phyloP scores from a whole-genome alignment of 2,113 vertebrate genomes.

The Gobio gobio region DNA sequence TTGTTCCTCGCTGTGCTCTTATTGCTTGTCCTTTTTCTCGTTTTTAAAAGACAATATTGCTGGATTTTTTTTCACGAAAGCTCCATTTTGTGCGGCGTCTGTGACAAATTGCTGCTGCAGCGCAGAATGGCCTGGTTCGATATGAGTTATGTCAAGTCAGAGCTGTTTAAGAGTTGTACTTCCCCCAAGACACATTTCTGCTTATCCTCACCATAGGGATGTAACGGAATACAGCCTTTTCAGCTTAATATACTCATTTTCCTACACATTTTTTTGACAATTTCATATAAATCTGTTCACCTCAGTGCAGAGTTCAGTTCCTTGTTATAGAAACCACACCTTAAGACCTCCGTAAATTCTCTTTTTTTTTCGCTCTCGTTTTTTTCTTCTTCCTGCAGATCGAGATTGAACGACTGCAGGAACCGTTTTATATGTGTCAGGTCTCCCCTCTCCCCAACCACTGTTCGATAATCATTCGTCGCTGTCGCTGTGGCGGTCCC shows the following conservation, averaged over 20 bases:
- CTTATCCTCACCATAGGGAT: slow-evolving; percentile 22
- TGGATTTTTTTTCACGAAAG: slow-evolving; percentile 15
- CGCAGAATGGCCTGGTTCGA: background rate
- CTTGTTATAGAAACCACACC: background rate
- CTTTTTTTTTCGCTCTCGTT: too few relatives aligned
- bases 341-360: slow-evolving; percentile 5
- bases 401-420: slow-evolving; percentile 26
- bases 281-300: background rate
- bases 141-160: slow-evolving; percentile 39
- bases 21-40: background rate
- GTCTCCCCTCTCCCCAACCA: slow-evolving; percentile 43
- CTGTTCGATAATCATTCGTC: slow-evolving; percentile 65
- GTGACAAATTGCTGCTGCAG: slow-evolving; percentile 31
- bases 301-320: background rate
- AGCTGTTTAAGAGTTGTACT: slow-evolving; percentile 35
- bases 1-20: background rate
- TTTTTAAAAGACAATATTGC: slow-evolving; percentile 19
- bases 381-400: background rate
- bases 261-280: slow-evolving; percentile 5
- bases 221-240: slow-evolving; percentile 4
- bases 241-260: slow-evolving; percentile 23
- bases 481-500: slow-evolving; percentile 55
- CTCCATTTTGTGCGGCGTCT: slow-evolving; percentile 12
- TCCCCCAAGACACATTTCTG: slow-evolving; percentile 24
- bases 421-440: slow-evolving; percentile 39